Percentiles rank a stretch among this genome's conserved stretches.
Conservation (phyloP, 2,797 vertebrate genomes). For the Arnoldichthys spilopterus region DNA sequence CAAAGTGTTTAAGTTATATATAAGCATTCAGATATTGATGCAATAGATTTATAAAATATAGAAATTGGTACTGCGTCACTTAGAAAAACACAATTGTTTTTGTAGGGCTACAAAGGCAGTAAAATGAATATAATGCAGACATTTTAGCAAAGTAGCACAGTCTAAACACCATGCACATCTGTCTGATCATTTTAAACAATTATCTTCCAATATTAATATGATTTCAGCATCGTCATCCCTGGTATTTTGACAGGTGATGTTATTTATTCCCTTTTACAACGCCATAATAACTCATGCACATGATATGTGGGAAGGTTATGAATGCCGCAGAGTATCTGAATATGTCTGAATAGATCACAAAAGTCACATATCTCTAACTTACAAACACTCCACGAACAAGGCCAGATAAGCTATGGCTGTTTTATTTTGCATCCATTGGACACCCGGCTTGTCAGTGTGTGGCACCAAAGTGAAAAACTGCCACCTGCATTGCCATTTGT, state of each 20-base stretch:
- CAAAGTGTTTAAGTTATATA: no score
- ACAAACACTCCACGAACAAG: conserved; percentile 29
- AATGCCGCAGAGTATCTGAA: conserved; percentile 1
- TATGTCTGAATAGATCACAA: neutral
- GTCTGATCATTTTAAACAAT: neutral
- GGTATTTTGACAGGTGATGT: neutral
- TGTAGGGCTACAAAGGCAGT: no score
- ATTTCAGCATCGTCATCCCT: neutral
- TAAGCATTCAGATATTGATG: no score
- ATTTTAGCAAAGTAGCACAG: no score
- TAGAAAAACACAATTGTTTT: no score
- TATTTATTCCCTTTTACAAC: neutral
- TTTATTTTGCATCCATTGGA: conserved; percentile 45
- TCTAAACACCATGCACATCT: no score
- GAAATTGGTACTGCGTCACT: no score
- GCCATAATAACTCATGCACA: neutral
- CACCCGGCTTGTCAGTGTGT: conserved; percentile 34
- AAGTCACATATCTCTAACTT: conserved; percentile 11
- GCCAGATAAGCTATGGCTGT: conserved; percentile 23
- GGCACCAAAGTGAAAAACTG: conserved; percentile 48
- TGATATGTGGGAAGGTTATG: neutral
- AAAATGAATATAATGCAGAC: no score
- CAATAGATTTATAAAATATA: no score
- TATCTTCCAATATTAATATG: neutral
- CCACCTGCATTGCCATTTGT: conserved; percentile 47